Conservation (phyloP, 2,113 vertebrate genomes). For the Onychostoma macrolepis region DNA sequence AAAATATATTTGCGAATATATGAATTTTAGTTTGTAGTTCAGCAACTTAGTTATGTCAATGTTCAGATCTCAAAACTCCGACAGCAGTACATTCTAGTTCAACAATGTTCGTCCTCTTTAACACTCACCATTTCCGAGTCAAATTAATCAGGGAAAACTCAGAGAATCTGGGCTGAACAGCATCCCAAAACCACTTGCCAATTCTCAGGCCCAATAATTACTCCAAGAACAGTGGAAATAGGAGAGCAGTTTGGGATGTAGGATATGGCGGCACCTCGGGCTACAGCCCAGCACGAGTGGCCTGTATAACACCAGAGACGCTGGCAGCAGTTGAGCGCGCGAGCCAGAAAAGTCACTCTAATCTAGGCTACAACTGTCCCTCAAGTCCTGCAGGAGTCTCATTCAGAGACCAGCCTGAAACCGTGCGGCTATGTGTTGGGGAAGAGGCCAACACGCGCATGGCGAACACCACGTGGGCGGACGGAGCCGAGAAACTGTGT, state of each 20-base stretch:
- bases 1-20: too few species aligned
- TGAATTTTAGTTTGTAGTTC: background rate
- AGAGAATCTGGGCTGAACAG: background rate
- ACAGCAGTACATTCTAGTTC: background rate
- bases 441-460: conserved; percentile 56
- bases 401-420: conserved; percentile 28
- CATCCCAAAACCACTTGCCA: conserved; percentile 19
- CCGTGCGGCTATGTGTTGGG: background rate
- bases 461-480: conserved; percentile 55
- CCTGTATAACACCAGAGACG: conserved; percentile 34
- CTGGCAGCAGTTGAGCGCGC: conserved; percentile 1
- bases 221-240: conserved; percentile 29
- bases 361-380: conserved; percentile 51
- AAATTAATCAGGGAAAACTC: background rate
- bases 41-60: background rate
- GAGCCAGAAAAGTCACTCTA: conserved; percentile 43
- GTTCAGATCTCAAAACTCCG: background rate
- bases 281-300: conserved; percentile 47
- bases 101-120: background rate
- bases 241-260: conserved; percentile 32
- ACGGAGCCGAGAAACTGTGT: conserved; percentile 50
- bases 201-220: conserved; percentile 20
- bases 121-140: background rate
- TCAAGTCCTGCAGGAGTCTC: conserved; percentile 49
- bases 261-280: conserved; percentile 47